Evolutionary conservation across 30 jellyfish, hydroid and myxozoan genomes (phyloP), one percentile per base, ranked within the genome.

Genomic region (Aurelia sp.): DNA sequence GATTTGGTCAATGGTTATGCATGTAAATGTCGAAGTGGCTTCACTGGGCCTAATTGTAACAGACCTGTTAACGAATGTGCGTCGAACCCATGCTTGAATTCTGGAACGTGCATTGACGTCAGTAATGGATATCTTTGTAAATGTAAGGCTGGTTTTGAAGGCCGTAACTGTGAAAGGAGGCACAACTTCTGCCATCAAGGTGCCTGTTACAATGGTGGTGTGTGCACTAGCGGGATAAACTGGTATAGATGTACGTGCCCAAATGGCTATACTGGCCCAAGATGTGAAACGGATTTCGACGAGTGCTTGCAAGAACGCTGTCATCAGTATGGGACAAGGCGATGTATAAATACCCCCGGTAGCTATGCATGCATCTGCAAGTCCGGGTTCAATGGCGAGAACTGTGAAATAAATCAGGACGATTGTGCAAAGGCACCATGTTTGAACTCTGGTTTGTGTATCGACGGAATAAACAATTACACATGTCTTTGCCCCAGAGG

Each of bases 401-500:
- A 79, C 69, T 92, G 98, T 52, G 96, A 92, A 52, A 83, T 81
- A 4, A 81, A 85, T 40, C 88, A 81, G 61, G 88, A 86, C 51
- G 95, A 83, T 57, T 92, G 98, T 63, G 18, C 63, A 50, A 74
- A 30, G 20, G 61, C 51, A 15, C 87, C 97, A 5, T 95, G 98
- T 83, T 19, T 20, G 64, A 85, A 88, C 74, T 71, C 88, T 41
- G 99, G 98, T 5, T 38, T 31, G 30, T 95, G 99, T 55, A 52
- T 75, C 20, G 97, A 94, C 61, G 96, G 96, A 5, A 62, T 89
- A 24, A 80, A 80, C 72, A 67, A 79, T 44, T 94, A 64, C 77
- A 63, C 92, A 2, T 94, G 99, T 57, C 40, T 78, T 10, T 94
- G 99, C 57, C 91, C 94, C 3, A 31, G 80, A 21, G 99, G 99